These are phyloP conservation scores for Mus pahari DNA, from an alignment of 2,113 vertebrate genomes.

Conservation along the genomic window DNA sequence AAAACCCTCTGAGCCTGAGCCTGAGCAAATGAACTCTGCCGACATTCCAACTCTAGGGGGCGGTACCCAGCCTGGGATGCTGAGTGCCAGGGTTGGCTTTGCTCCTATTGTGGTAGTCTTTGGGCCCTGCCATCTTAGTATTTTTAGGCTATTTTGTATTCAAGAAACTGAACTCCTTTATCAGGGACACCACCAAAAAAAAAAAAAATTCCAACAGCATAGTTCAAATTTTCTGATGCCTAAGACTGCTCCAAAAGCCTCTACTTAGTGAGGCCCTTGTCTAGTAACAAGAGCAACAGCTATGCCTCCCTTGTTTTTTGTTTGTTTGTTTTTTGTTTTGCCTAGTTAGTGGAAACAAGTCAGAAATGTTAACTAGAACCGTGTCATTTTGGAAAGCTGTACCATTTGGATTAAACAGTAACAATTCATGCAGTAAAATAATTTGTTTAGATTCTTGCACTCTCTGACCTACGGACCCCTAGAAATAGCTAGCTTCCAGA, in stretches of 20 bases:
- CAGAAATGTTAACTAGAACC: background rate
- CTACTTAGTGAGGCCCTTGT: background rate
- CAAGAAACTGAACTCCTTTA: background rate
- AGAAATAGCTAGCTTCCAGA: background rate
- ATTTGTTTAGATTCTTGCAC: background rate
- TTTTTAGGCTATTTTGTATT: background rate
- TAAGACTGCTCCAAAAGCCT: background rate
- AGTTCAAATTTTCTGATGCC: background rate
- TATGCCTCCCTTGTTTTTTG: background rate
- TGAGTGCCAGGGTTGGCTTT: background rate
- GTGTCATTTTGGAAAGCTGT: no score
- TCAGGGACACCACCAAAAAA: background rate
- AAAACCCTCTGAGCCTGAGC: background rate
- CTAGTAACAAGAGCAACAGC: background rate
- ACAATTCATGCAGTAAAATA: background rate
- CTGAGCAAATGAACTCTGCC: no score
- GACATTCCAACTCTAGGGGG: background rate
- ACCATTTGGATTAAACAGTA: background rate
- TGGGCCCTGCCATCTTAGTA: no score
- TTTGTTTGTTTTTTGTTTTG: no score
- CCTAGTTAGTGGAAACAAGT: background rate
- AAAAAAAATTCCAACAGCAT: background rate
- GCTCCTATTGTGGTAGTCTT: no score
- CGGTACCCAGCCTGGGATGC: background rate
- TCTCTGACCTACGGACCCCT: no score